Evolutionary conservation across 2,888 invertebrate species (phyloP), one percentile per base, ranked within the genome.

Genomic region (Abscondita cerata): DNA sequence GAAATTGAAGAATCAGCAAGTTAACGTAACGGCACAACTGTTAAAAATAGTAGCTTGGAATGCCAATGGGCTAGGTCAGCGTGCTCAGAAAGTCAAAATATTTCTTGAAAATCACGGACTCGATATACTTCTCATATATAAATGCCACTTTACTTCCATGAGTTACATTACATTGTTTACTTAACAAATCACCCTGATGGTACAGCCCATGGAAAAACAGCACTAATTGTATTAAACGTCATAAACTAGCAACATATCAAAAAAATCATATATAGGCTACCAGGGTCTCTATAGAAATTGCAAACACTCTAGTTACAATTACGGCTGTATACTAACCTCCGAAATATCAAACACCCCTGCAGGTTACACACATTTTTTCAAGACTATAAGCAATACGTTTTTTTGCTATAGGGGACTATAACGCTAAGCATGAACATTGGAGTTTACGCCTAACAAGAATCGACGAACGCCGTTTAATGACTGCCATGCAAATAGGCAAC

Each of bases 41-140:
- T 15, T 51, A 25, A 51, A 51, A 6, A 51, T 51, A 11, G 52
- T 13, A 19, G 36, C 52, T n/a, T 52, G 52, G 52, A 52, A 52
- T n/a, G 52, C 52, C 52, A 52, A 52, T 34, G 52, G 52, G 12
- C 3, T 38, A 9, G 3, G 9, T 13, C 2, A 38, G 11, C 38
- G 11, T 38, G 38, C 38, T 13, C 4, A 13, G 5, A 44, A 53
- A 53, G 38, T 44, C 12, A 53, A 18, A 44, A 12, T 13, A 11
- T 53, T 53, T 31, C 12, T 53, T 40, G 33, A 41, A 25, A 53
- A 31, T 13, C 8, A 53, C 19, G 41, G 25, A 15, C 16, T 53
- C 9, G 44, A 53, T 33, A 33, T 53, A 31, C 53, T 53, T 1
- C 55, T 55, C 11, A 47, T 55, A 33, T 41, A 41, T 11, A 44